Evolutionary conservation across 2,113 vertebrate species (phyloP).

Genomic region (Megalops atlanticus): DNA sequence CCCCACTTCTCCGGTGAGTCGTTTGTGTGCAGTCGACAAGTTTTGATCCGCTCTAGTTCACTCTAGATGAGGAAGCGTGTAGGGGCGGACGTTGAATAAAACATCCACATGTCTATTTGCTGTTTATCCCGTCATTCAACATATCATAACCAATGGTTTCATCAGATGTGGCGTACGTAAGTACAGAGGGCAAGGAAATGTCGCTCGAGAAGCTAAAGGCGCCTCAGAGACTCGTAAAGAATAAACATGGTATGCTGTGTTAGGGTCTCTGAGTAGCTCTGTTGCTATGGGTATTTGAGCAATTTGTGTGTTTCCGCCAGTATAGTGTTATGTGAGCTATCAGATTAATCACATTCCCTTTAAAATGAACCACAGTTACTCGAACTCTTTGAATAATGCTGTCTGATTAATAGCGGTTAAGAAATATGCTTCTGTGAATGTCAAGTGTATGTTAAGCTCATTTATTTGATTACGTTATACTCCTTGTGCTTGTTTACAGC

Average conservation of each 20-base stretch:
- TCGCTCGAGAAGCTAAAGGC: not conserved
- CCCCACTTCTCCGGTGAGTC: conserved; percentile 44
- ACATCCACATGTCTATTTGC: conserved; percentile 37
- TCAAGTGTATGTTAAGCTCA: too few species aligned
- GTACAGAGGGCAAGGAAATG: not conserved
- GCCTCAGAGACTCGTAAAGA: not conserved
- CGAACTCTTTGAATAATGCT: too few species aligned
- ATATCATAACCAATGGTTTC: conserved; percentile 14
- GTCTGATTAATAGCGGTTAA: too few species aligned
- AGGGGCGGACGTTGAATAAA: conserved; percentile 32
- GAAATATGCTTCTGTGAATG: too few species aligned
- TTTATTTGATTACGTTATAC: too few species aligned
- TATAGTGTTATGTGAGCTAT: too few species aligned
- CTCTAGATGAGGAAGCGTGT: conserved; percentile 42
- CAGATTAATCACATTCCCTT: too few species aligned
- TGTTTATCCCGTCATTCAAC: conserved; percentile 27
- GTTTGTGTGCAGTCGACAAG: conserved; percentile 68
- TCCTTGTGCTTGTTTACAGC: too few species aligned
- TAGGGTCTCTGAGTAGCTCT: not conserved
- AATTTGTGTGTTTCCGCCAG: too few species aligned
- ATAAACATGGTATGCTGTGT: conserved; percentile 4
- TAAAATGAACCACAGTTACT: too few species aligned
- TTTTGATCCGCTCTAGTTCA: conserved; percentile 68
- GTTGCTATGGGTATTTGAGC: too few species aligned
- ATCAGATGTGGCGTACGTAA: not conserved